phyloP scores from a whole-genome alignment of 2,888 invertebrate genomes.

The Taenaris catops region DNA sequence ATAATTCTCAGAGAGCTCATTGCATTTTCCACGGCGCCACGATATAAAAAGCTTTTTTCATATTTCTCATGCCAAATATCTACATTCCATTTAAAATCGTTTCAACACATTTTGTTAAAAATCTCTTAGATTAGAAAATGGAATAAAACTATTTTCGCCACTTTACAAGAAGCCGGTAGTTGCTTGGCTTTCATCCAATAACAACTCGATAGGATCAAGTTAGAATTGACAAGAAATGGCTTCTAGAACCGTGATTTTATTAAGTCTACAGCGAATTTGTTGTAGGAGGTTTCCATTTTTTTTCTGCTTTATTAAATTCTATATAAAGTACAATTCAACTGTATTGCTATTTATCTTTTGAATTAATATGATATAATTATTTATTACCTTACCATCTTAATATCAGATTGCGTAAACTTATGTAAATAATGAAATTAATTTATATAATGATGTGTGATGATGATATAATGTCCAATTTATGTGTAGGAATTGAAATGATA shows the following conservation, averaged over 20 bases:
- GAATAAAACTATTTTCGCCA: conserved; percentile 25
- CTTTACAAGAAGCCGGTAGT: conserved; percentile 20
- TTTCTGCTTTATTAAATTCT: too few relatives aligned
- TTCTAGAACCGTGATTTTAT: conserved; percentile 16
- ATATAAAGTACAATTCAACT: too few relatives aligned
- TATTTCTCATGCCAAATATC: neutral
- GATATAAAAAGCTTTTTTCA: too few relatives aligned
- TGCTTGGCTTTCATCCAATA: conserved; percentile 24
- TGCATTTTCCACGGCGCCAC: neutral
- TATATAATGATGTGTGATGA: too few relatives aligned
- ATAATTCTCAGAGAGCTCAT: neutral
- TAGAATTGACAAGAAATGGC: conserved; percentile 26
- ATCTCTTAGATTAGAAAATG: conserved; percentile 12
- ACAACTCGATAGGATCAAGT: conserved; percentile 26
- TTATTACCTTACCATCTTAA: too few relatives aligned
- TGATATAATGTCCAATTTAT: too few relatives aligned
- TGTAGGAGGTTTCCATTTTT: too few relatives aligned
- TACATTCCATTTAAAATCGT: neutral
- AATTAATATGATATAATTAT: too few relatives aligned
- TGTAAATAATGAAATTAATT: too few relatives aligned
- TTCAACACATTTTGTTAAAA: conserved; percentile 6
- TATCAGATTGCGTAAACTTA: too few relatives aligned
- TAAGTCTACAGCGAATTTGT: conserved; percentile 18
- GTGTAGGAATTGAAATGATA: too few relatives aligned
- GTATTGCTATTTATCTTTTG: too few relatives aligned